Evolutionary conservation across 1,140 invertebrate species (phyloP), one percentile per base, ranked within the genome.

Genomic region (Stenopsyche tienmushanensis): DNA sequence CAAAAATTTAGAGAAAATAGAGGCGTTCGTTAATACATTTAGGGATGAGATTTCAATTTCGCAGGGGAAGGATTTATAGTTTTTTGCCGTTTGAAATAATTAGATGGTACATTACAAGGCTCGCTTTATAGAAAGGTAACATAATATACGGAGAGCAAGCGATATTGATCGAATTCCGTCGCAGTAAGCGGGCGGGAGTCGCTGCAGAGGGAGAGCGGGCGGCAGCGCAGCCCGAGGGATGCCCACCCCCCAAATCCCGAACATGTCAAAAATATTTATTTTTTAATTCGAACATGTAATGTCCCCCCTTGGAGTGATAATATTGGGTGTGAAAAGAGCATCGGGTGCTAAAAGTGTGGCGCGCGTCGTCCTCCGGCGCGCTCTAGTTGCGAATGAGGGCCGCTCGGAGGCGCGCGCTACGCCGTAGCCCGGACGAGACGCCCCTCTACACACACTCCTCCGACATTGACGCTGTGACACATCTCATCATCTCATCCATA

Each of bases 151-250:
- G 21, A 13, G 26, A 52, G 21, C 47, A 34, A 54, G 15, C 62
- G 54, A 68, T 68, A 68, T 68, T 64, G 66, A 68, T 68, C 66
- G 66, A 52, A 67, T 58, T 67, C 59, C 42, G 53, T 55, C 49
- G 59, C 60, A 62, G 49, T 25, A 58, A 63, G 60, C 17, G 65
- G 44, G 65, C 62, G 25, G 42, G 57, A 58, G 52, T 8, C 42
- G 55, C 18, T 21, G 29, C 20, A 15, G 41, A 10, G 57, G 17
- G 39, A 24, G 7, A 10, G 57, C 5, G 3, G 42, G 41, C 2
- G 23, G 41, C n/a, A 13, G 21, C 9, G 41, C 15, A 3, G 18
- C 26, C 17, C 21, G 15, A 39, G 18, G 10, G 17, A 9, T 2
- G n/a, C 39, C 42, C 41, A 9, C 39, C 39, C 10, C 9, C 25